Conservation (phyloP, 2,113 vertebrate species). For the Nansenia antarctica region DNA sequence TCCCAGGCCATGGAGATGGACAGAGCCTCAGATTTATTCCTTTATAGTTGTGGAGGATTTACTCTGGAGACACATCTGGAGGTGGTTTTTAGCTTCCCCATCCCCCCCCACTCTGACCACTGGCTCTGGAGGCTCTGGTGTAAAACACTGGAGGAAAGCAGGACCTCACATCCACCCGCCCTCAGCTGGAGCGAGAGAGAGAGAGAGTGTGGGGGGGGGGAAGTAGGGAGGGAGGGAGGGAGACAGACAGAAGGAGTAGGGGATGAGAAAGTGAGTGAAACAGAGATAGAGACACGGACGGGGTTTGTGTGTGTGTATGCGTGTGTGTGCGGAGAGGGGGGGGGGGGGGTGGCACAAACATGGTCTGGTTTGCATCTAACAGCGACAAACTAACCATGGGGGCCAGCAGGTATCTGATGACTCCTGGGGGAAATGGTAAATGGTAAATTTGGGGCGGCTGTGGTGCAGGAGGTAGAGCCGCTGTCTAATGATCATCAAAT, state of each 20-base stretch:
- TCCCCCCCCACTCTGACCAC: slow-evolving; percentile 9
- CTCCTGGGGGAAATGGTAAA: no score
- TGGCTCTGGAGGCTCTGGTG: slow-evolving; percentile 12
- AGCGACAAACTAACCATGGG: no score
- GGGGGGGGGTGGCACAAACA: no score
- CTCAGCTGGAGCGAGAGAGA: not conserved
- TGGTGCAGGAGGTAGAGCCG: no score
- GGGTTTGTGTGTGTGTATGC: no score
- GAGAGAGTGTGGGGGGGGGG: not conserved
- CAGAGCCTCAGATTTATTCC: slow-evolving; percentile 35
- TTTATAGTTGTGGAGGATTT: slow-evolving; percentile 24
- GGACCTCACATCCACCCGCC: slow-evolving; percentile 17
- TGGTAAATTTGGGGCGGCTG: no score
- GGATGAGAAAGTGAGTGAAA: not conserved
- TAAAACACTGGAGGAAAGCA: slow-evolving; percentile 45
- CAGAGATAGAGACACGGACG: not conserved
- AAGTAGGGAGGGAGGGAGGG: slow-evolving; percentile 4
- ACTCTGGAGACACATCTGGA: slow-evolving; percentile 67
- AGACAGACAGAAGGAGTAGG: slow-evolving; percentile 29
- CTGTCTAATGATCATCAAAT: no score
- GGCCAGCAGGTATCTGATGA: no score
- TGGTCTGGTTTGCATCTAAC: no score
- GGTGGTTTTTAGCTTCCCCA: slow-evolving; percentile 52
- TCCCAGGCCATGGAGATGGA: slow-evolving; percentile 45
- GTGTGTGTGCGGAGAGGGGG: no score